These are phyloP conservation scores for Platycheirus albimanus DNA, from an alignment of 2,888 invertebrate genomes.

Conservation along the genomic window DNA sequence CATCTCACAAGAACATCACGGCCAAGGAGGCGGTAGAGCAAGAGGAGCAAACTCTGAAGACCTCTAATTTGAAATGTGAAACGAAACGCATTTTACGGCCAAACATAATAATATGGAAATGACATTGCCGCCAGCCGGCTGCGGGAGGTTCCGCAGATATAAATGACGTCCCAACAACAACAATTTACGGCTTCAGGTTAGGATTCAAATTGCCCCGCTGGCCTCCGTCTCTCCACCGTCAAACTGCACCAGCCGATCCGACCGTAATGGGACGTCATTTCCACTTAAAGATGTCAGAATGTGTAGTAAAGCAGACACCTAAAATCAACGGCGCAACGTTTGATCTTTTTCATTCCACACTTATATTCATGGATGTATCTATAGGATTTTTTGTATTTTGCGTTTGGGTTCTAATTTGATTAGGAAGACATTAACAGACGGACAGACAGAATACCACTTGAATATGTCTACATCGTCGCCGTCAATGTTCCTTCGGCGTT, in stretches of 20 bases:
- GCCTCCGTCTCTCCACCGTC: no score
- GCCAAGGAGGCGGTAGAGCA: constrained; percentile 15
- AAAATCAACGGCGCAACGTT: constrained; percentile 71
- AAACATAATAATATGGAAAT: constrained; percentile 53
- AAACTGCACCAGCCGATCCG: not conserved
- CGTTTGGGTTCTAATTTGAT: constrained; percentile 73
- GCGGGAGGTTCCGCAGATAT: constrained; percentile 60
- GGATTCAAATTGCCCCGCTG: no score
- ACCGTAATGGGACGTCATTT: constrained; percentile 80
- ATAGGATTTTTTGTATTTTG: constrained; percentile 45
- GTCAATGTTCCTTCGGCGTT: constrained; percentile 11
- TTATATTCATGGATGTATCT: constrained; percentile 20
- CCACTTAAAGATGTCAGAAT: constrained; percentile 80
- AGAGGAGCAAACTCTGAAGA: constrained; percentile 39
- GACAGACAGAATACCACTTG: constrained; percentile 71
- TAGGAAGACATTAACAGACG: constrained; percentile 74
- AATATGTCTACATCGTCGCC: constrained; percentile 72
- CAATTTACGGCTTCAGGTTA: not conserved
- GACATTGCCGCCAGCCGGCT: constrained; percentile 48
- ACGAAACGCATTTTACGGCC: constrained; percentile 68
- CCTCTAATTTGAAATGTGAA: constrained; percentile 73
- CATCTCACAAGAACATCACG: constrained; percentile 13
- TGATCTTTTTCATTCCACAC: constrained; percentile 63
- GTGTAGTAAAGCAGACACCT: constrained; percentile 73
- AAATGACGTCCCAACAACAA: constrained; percentile 53